Percentiles rank a stretch among this genome's conserved stretches.
phyloP scores from a whole-genome alignment of 2,797 vertebrate genomes.

The Huso huso region DNA sequence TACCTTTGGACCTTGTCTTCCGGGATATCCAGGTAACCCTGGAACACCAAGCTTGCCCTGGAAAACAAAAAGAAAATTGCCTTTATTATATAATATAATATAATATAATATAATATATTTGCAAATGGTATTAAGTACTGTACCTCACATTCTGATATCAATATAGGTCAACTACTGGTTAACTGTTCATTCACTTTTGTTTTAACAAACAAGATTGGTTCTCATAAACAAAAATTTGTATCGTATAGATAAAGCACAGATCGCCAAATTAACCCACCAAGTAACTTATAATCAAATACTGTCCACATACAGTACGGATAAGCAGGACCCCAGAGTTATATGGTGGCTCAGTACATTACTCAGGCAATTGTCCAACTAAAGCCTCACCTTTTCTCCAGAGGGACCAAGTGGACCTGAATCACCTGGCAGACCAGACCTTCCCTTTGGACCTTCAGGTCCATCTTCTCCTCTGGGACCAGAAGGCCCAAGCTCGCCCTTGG shows the following conservation, averaged over 20 bases:
- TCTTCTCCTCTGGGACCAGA: slow-evolving; percentile 90
- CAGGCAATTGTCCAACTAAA: background rate
- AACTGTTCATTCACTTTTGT: no score
- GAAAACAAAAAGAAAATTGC: slow-evolving; percentile 1
- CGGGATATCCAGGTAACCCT: slow-evolving; percentile 90
- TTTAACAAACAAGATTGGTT: no score
- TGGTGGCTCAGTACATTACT: background rate
- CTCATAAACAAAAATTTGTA: no score
- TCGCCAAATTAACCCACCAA: no score
- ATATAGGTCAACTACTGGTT: no score
- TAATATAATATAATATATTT: background rate
- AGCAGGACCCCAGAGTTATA: background rate
- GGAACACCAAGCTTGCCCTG: slow-evolving; percentile 96
- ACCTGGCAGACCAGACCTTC: slow-evolving; percentile 82
- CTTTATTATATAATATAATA: background rate
- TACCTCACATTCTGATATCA: no score
- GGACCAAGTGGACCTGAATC: slow-evolving; percentile 81
- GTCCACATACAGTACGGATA: no score
- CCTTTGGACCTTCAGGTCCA: slow-evolving; percentile 93
- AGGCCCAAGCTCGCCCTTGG: slow-evolving; percentile 86
- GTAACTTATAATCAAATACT: no score
- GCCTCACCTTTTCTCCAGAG: slow-evolving; percentile 81
- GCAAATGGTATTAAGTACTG: no score
- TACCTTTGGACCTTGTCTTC: slow-evolving; percentile 95
- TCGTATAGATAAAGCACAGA: no score